phyloP scores from a whole-genome alignment of 2,797 vertebrate genomes.

The Galago senegalensis region DNA sequence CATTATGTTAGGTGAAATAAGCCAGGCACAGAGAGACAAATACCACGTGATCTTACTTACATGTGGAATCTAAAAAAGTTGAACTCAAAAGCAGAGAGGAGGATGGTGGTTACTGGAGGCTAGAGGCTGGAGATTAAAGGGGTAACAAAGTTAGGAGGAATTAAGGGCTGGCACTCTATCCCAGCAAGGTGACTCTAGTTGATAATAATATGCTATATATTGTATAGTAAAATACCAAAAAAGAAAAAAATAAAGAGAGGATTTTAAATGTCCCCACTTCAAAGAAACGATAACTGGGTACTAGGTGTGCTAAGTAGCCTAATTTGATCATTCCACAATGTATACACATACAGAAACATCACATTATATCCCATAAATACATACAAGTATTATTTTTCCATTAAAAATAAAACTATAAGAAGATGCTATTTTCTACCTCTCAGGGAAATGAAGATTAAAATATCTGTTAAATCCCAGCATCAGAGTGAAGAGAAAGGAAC shows the following conservation, averaged over 20 bases:
- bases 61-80: not conserved
- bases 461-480: not conserved
- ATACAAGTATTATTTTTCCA: not conserved
- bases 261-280: not conserved
- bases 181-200: not conserved
- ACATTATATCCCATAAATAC: not conserved
- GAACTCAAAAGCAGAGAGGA: not conserved
- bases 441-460: slow-evolving; percentile 41
- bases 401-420: not conserved
- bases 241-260: not conserved
- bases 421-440: not conserved
- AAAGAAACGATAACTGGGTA: not conserved
- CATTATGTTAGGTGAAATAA: not conserved
- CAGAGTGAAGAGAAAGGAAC: not conserved
- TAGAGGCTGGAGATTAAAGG: not conserved
- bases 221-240: not conserved
- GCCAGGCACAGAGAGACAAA: not conserved
- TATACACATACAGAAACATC: not conserved
- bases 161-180: not conserved
- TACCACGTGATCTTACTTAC: not conserved
- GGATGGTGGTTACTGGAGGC: not conserved
- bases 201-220: not conserved
- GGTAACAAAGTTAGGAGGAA: not conserved
- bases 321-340: not conserved
- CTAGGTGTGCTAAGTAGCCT: not conserved